Evolutionary conservation across 1,140 invertebrate species (phyloP).

Genomic region (Diuraphis noxia): DNA sequence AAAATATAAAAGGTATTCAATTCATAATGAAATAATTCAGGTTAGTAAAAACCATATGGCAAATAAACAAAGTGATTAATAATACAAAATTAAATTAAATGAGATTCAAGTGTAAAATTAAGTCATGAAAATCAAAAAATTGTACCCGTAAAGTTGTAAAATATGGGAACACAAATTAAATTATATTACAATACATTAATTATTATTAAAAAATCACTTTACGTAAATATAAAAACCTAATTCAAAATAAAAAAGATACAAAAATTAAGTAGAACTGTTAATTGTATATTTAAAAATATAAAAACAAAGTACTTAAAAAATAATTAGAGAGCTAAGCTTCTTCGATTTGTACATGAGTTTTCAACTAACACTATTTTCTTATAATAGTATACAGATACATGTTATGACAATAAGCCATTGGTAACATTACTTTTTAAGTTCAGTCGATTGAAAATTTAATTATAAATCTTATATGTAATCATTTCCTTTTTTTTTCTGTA

Average conservation of each 20-base stretch:
- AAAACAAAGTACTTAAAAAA: slow-evolving; percentile 20
- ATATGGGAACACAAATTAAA: not conserved
- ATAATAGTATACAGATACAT: slow-evolving; percentile 7
- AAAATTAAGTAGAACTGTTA: slow-evolving; percentile 27
- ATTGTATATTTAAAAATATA: slow-evolving; percentile 21
- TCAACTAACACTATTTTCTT: slow-evolving; percentile 38
- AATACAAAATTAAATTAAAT: slow-evolving; percentile 29
- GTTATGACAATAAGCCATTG: slow-evolving; percentile 31
- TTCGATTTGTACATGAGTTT: not conserved
- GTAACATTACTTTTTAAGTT: slow-evolving; percentile 47
- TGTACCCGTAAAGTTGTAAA: not conserved
- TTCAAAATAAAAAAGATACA: slow-evolving; percentile 19
- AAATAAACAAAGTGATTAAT: not conserved
- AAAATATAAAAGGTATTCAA: not conserved
- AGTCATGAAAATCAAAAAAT: slow-evolving; percentile 21
- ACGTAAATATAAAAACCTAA: not conserved
- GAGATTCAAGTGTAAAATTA: slow-evolving; percentile 11
- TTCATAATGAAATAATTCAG: not conserved
- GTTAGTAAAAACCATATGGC: not conserved
- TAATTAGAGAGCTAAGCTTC: slow-evolving; percentile 32
- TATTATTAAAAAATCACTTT: slow-evolving; percentile 42
- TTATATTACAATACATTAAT: not conserved
- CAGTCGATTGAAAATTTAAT: slow-evolving; percentile 25
- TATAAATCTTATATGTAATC: slow-evolving; percentile 32
- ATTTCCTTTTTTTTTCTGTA: not conserved